Percentiles rank a stretch among this genome's conserved stretches.
Evolutionary conservation across 2,113 vertebrate species (phyloP).

Genomic region (Porphyrio hochstetteri): DNA sequence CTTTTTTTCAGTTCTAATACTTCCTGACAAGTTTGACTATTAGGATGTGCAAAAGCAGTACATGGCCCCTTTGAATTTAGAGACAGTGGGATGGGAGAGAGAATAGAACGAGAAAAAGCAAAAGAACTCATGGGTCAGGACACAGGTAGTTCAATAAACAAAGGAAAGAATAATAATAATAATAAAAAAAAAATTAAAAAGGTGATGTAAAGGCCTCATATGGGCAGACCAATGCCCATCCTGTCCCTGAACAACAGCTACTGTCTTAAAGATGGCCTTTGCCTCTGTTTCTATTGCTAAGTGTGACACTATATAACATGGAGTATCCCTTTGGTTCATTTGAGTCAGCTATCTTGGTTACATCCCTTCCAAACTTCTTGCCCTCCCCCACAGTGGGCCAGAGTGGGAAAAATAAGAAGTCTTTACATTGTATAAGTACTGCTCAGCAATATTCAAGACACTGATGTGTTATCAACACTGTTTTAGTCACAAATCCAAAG

Average conservation of each 20-base stretch:
- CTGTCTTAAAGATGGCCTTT: background rate
- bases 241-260: background rate
- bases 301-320: rapidly evolving
- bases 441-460: background rate
- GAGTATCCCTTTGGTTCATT: background rate
- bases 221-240: background rate
- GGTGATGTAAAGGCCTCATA: background rate
- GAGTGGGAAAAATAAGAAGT: background rate
- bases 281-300: background rate
- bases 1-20: background rate
- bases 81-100: background rate
- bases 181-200: rapidly evolving
- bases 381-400: rapidly evolving
- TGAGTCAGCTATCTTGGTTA: background rate
- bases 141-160: background rate
- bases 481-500: background rate
- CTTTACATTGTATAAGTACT: background rate
- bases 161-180: background rate
- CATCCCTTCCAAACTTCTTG: background rate
- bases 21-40: background rate
- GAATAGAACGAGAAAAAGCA: background rate
- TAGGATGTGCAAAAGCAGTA: background rate
- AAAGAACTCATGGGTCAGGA: background rate
- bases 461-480: background rate
- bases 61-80: background rate